Evolutionary conservation across 2,888 invertebrate species (phyloP).

Genomic region (Oegoconia quadripuncta): DNA sequence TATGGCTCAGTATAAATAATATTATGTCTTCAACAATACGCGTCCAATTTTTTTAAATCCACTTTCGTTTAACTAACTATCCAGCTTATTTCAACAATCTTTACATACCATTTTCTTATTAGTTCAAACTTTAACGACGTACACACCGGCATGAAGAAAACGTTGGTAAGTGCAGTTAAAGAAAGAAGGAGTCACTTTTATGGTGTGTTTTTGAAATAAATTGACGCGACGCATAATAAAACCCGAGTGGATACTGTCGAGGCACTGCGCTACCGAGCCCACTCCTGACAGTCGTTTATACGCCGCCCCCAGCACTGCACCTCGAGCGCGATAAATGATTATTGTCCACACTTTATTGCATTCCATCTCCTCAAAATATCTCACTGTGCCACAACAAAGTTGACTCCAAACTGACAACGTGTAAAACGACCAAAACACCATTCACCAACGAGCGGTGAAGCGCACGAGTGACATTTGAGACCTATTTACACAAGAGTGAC

Average conservation of each 20-base stretch:
- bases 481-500: background rate
- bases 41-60: no score
- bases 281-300: conserved; percentile 1
- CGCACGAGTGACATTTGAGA: background rate
- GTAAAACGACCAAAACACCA: background rate
- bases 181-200: background rate
- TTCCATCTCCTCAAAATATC: background rate
- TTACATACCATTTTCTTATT: background rate
- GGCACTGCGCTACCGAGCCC: conserved; percentile 5
- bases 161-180: background rate
- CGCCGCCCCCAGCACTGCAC: background rate
- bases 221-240: conserved; percentile 2
- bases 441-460: background rate
- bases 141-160: no score
- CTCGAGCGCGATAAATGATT: background rate
- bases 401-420: background rate
- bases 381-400: background rate
- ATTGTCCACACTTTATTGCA: background rate
- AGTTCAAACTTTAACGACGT: no score
- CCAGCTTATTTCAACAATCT: no score
- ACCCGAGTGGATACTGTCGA: no score
- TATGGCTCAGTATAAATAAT: no score
- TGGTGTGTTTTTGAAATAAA: background rate
- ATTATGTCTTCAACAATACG: no score
- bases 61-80: no score